A percentile compares a stretch with the other conserved stretches of the same genome.
These are phyloP conservation scores for Aphaenogaster floridana DNA, from an alignment of 1,140 invertebrate species.

Conservation along the genomic window DNA sequence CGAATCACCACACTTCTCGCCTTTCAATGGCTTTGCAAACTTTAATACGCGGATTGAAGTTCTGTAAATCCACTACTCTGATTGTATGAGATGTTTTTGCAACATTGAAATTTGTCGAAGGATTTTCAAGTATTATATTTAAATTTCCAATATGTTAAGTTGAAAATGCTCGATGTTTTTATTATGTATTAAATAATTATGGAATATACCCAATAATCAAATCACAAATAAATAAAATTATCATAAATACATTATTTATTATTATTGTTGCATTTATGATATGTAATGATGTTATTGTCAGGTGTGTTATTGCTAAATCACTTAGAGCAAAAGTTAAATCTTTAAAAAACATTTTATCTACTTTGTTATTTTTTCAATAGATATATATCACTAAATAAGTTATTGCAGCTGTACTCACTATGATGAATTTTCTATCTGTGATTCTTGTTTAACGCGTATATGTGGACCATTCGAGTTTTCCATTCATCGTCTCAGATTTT, in stretches of 20 bases:
- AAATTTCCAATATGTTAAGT: slow-evolving; percentile 1
- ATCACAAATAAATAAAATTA: neutral
- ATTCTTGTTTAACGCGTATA: slow-evolving; percentile 40
- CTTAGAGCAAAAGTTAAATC: neutral
- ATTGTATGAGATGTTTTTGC: slow-evolving; percentile 45
- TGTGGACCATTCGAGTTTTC: slow-evolving; percentile 33
- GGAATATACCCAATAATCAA: neutral
- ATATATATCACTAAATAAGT: neutral
- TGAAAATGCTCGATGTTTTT: slow-evolving; percentile 1
- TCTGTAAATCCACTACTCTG: slow-evolving; percentile 24
- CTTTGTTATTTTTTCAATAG: neutral
- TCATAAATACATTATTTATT: neutral
- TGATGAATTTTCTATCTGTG: neutral
- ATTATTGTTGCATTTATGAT: neutral
- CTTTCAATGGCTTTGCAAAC: slow-evolving; percentile 47
- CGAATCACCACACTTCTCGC: slow-evolving; percentile 53
- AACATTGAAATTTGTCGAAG: neutral
- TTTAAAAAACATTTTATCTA: neutral
- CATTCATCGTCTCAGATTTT: slow-evolving; percentile 66
- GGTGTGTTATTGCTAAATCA: neutral
- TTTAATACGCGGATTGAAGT: slow-evolving; percentile 36
- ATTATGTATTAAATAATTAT: neutral
- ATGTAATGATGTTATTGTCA: neutral
- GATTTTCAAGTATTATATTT: neutral
- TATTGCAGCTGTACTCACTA: neutral